These are phyloP conservation scores for Melanogrammus aeglefinus DNA, from an alignment of 2,797 vertebrate genomes.

Conservation along the genomic window DNA sequence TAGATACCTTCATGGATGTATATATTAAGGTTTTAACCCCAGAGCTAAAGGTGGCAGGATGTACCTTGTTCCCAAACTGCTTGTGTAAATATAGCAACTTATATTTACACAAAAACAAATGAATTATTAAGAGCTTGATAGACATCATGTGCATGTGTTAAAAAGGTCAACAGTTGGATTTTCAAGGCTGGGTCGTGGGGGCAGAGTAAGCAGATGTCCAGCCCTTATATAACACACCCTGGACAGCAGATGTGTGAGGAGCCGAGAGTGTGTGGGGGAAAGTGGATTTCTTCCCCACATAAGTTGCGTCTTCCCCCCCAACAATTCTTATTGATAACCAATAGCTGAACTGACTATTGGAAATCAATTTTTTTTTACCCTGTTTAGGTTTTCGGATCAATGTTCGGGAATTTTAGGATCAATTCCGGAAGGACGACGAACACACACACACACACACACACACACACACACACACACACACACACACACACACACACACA, in stretches of 20 bases:
- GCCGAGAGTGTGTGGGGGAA: background rate
- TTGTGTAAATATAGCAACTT: background rate
- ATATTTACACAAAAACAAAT: background rate
- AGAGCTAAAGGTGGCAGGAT: background rate
- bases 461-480: background rate
- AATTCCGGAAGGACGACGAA: background rate
- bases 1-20: too few species aligned
- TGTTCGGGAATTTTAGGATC: too few species aligned
- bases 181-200: conserved; percentile 3
- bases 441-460: conserved; percentile 3
- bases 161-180: background rate
- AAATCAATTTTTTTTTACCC: too few species aligned
- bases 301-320: background rate
- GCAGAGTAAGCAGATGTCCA: conserved; percentile 16
- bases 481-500: too few species aligned
- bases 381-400: background rate
- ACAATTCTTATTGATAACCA: background rate
- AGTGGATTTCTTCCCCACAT: background rate
- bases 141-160: background rate
- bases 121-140: too few species aligned
- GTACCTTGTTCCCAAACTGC: background rate
- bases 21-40: too few species aligned
- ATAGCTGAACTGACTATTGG: background rate
- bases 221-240: conserved; percentile 23
- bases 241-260: background rate